phyloP scores from a whole-genome alignment of 2,888 invertebrate species.

The Ochropacha duplaris region DNA sequence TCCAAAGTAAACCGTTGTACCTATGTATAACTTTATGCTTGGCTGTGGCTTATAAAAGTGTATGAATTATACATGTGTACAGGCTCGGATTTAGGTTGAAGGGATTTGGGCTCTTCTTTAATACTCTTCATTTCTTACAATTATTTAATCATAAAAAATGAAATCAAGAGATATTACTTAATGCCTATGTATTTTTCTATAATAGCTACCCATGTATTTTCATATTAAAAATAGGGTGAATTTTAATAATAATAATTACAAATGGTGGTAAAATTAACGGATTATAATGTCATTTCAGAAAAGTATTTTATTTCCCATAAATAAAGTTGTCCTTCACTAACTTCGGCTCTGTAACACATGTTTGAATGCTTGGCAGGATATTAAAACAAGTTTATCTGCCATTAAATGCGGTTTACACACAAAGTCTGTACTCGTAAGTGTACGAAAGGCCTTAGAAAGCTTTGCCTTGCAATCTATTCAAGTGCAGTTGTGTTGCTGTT shows the following conservation, averaged over 20 bases:
- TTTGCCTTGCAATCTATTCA: conserved; percentile 7
- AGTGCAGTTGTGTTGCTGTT: conserved; percentile 1
- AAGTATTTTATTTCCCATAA: too few species aligned
- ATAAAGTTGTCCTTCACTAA: not conserved
- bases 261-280: too few species aligned
- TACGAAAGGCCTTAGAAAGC: conserved; percentile 4
- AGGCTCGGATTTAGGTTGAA: not conserved
- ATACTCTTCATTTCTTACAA: not conserved
- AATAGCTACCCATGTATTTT: too few species aligned
- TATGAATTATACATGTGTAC: not conserved
- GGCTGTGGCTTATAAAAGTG: not conserved
- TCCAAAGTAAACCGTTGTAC: conserved; percentile 12
- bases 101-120: not conserved
- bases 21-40: not conserved
- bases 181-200: too few species aligned
- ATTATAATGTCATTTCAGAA: too few species aligned
- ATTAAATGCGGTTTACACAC: conserved; percentile 7
- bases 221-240: too few species aligned
- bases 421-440: conserved; percentile 3
- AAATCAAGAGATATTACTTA: too few species aligned
- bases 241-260: too few species aligned
- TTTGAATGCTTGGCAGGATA: not conserved
- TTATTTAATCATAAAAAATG: too few species aligned
- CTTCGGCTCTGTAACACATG: not conserved
- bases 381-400: conserved; percentile 7